phyloP scores from a whole-genome alignment of 1,140 invertebrate genomes.

The Tetraneura akinire region DNA sequence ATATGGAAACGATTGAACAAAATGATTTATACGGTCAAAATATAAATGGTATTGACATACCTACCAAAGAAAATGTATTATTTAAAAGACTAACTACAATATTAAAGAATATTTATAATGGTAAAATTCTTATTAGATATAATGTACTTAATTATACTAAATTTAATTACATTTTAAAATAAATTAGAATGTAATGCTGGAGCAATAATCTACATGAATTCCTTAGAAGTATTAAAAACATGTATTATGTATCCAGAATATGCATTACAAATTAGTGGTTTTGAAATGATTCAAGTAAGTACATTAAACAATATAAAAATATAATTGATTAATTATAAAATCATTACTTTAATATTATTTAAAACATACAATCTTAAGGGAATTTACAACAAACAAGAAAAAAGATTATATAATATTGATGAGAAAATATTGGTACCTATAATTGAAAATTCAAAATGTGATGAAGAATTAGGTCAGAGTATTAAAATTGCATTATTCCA shows the following conservation, averaged over 20 bases:
- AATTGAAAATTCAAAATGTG: constrained; percentile 95
- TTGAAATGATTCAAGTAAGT: constrained; percentile 96
- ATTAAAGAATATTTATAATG: constrained; percentile 89
- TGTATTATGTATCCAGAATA: constrained; percentile 83
- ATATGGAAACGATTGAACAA: constrained; percentile 87
- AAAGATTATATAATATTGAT: constrained; percentile 81
- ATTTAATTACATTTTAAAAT: neutral
- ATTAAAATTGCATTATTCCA: constrained; percentile 75
- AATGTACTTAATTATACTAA: neutral
- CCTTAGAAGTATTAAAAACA: constrained; percentile 84
- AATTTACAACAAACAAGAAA: constrained; percentile 74
- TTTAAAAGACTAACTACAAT: constrained; percentile 94
- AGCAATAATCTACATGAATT: constrained; percentile 96
- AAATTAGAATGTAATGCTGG: constrained; percentile 70
- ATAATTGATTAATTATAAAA: neutral
- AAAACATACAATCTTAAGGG: constrained; percentile 71
- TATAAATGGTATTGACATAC: constrained; percentile 78
- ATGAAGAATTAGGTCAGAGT: constrained; percentile 82
- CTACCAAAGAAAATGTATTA: constrained; percentile 75
- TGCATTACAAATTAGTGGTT: constrained; percentile 86
- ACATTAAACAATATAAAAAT: neutral
- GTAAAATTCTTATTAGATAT: constrained; percentile 57
- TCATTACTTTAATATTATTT: too few relatives aligned
- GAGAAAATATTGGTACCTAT: constrained; percentile 95
- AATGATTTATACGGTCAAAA: constrained; percentile 92